Evolutionary conservation across 2,888 invertebrate species (phyloP).

Genomic region (Ennomos quercinarius): DNA sequence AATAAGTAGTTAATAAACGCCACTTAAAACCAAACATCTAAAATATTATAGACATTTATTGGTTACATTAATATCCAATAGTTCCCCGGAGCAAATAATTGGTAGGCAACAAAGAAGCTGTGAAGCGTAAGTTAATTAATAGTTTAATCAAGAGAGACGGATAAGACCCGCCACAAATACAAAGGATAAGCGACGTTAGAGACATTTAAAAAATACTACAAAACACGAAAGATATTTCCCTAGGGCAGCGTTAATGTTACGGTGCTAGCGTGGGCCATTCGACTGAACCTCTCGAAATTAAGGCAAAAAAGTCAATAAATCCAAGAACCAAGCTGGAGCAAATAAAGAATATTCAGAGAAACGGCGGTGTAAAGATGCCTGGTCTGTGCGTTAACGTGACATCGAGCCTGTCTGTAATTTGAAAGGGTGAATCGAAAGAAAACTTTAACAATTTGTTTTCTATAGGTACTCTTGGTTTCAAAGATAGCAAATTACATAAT

Average conservation of each 20-base stretch:
- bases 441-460: slow-evolving; percentile 21
- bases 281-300: slow-evolving; percentile 83
- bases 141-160: slow-evolving; percentile 44
- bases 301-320: slow-evolving; percentile 83
- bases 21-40: not conserved
- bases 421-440: slow-evolving; percentile 6
- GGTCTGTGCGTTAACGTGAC: slow-evolving; percentile 62
- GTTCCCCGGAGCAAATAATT: slow-evolving; percentile 13
- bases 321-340: slow-evolving; percentile 70
- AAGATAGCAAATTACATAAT: slow-evolving; percentile 42
- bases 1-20: too few relatives aligned
- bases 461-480: slow-evolving; percentile 49
- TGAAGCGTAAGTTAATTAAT: slow-evolving; percentile 40
- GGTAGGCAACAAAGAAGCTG: slow-evolving; percentile 28
- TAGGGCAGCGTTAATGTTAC: slow-evolving; percentile 79
- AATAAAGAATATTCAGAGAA: slow-evolving; percentile 71
- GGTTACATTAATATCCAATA: slow-evolving; percentile 14
- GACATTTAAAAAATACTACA: slow-evolving; percentile 76
- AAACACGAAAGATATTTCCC: slow-evolving; percentile 80
- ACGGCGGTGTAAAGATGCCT: slow-evolving; percentile 44
- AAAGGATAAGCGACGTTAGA: slow-evolving; percentile 47
- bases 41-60: not conserved
- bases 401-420: slow-evolving; percentile 51
- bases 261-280: slow-evolving; percentile 78
- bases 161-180: slow-evolving; percentile 43